Conservation (phyloP, 2,888 invertebrate genomes). For the Tinea pellionella region DNA sequence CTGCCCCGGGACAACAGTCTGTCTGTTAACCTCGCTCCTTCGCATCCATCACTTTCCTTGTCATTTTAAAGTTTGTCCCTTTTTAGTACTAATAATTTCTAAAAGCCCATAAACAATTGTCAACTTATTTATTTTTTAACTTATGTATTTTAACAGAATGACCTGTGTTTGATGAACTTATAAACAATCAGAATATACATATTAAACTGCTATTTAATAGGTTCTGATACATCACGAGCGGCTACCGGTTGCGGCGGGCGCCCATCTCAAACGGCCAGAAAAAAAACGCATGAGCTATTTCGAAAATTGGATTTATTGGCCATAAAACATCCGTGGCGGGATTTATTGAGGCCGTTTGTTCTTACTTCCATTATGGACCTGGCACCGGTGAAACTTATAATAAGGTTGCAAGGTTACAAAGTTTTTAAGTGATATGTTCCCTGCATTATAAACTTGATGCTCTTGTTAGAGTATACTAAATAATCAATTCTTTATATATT, state of each 20-base stretch:
- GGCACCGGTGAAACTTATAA: slow-evolving; percentile 19
- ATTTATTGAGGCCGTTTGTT: slow-evolving; percentile 29
- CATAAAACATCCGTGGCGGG: slow-evolving; percentile 28
- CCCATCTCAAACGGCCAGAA: background rate
- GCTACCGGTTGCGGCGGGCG: background rate
- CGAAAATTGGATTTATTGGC: slow-evolving; percentile 33
- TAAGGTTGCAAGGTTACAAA: slow-evolving; percentile 25
- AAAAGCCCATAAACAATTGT: too few relatives aligned
- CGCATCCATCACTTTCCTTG: too few relatives aligned
- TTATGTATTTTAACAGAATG: too few relatives aligned
- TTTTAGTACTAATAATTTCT: too few relatives aligned
- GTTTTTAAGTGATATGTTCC: background rate
- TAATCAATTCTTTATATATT: too few relatives aligned
- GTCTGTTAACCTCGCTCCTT: too few relatives aligned
- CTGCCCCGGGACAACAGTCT: too few relatives aligned
- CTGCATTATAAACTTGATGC: background rate
- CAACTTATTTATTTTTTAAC: too few relatives aligned
- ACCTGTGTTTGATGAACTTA: too few relatives aligned
- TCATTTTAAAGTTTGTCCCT: too few relatives aligned
- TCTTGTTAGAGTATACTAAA: too few relatives aligned
- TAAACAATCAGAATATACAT: too few relatives aligned
- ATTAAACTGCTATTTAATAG: background rate
- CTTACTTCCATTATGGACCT: slow-evolving; percentile 23
- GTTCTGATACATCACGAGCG: background rate
- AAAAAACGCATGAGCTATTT: slow-evolving; percentile 28